phyloP scores from a whole-genome alignment of 2,888 invertebrate genomes.

The Psylliodes chrysocephalus region DNA sequence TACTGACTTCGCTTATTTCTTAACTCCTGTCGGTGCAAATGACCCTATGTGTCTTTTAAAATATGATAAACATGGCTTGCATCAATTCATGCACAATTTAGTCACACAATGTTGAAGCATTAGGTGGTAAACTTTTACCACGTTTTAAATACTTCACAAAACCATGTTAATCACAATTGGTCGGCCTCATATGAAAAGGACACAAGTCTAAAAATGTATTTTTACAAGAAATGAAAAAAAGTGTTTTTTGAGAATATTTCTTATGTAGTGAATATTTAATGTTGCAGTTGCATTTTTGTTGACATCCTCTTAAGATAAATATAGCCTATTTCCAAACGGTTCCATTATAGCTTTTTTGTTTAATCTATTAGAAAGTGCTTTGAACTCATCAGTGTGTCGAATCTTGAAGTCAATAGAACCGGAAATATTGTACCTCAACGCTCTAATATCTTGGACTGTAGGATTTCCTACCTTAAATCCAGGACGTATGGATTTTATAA shows the following conservation, averaged over 20 bases:
- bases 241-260: constrained; percentile 7
- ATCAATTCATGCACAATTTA: no score
- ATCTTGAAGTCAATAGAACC: constrained; percentile 24
- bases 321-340: constrained; percentile 19
- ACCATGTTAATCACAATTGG: no score
- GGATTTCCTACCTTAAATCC: constrained; percentile 24
- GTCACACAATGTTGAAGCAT: no score
- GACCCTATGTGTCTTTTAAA: no score
- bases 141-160: no score
- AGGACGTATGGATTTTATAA: no score
- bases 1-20: no score
- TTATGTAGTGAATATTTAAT: no score
- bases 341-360: constrained; percentile 23
- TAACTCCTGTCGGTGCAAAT: no score
- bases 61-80: no score
- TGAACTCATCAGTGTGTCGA: constrained; percentile 25
- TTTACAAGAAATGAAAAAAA: constrained; percentile 8
- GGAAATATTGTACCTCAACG: constrained; percentile 22
- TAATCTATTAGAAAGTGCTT: constrained; percentile 14
- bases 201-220: constrained; percentile 3
- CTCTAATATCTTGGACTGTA: constrained; percentile 25
- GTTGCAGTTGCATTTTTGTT: constrained; percentile 3
- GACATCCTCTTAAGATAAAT: constrained; percentile 9
- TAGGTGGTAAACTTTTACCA: no score
- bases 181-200: constrained; percentile 8